phyloP scores from a whole-genome alignment of 2,888 invertebrate genomes.

The Candidula unifasciata region DNA sequence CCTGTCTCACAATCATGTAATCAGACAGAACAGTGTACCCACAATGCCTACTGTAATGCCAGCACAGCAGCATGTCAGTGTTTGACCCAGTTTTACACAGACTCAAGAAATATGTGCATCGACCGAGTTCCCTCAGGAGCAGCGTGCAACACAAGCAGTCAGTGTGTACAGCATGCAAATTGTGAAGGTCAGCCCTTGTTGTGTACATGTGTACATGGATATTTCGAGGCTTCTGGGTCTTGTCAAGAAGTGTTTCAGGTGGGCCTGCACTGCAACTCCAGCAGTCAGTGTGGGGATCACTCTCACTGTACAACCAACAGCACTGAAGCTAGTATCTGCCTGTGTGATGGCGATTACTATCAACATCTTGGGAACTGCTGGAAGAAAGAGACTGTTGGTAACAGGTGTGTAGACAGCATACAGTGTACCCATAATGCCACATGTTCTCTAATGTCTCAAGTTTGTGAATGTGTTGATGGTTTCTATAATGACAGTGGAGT shows the following conservation, averaged over 20 bases:
- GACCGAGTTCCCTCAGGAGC: slow-evolving; percentile 20
- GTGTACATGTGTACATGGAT: slow-evolving; percentile 48
- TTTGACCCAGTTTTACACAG: slow-evolving; percentile 25
- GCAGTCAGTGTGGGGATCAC: slow-evolving; percentile 47
- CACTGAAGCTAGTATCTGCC: slow-evolving; percentile 13
- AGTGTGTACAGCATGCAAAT: slow-evolving; percentile 47
- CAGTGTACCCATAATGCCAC: slow-evolving; percentile 41
- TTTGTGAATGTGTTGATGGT: slow-evolving; percentile 41
- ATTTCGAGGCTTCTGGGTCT: slow-evolving; percentile 40
- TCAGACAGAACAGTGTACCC: slow-evolving; percentile 37
- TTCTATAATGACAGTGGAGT: slow-evolving; percentile 47
- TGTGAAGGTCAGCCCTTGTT: slow-evolving; percentile 34
- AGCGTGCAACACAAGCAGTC: slow-evolving; percentile 34
- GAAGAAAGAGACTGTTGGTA: slow-evolving; percentile 7
- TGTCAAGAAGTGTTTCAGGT: slow-evolving; percentile 25
- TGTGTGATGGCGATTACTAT: slow-evolving; percentile 42
- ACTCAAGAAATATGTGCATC: not conserved
- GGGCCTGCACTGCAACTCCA: slow-evolving; percentile 35
- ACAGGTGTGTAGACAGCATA: not conserved
- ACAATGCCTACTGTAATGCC: slow-evolving; percentile 41
- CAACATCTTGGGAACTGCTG: slow-evolving; percentile 31
- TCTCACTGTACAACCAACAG: slow-evolving; percentile 32
- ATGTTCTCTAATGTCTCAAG: slow-evolving; percentile 4
- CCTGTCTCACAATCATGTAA: slow-evolving; percentile 9
- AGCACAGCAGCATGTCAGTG: slow-evolving; percentile 46